Percentiles rank a stretch among this genome's conserved stretches.
Conservation (phyloP, 2,113 vertebrate genomes). For the Baryphthengus martii region DNA sequence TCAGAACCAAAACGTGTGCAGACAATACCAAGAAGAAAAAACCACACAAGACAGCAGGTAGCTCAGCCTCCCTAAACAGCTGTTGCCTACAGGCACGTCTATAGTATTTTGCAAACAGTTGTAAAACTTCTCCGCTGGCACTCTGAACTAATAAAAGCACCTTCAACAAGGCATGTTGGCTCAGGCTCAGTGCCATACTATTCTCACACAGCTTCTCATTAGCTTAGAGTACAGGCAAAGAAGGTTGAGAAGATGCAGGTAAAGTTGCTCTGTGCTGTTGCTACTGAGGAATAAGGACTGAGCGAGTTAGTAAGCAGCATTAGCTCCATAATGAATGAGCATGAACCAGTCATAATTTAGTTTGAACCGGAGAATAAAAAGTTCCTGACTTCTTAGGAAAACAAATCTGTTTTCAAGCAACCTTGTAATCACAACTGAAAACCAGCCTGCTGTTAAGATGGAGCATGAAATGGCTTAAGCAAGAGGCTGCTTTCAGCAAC, state of each 20-base stretch:
- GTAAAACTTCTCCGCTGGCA: not conserved
- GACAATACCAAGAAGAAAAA: not conserved
- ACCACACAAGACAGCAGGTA: not conserved
- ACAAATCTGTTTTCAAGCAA: not conserved
- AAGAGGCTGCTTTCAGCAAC: not conserved
- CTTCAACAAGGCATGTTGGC: not conserved
- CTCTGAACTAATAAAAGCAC: not conserved
- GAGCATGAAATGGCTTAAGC: not conserved
- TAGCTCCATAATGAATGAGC: not conserved
- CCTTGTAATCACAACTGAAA: not conserved
- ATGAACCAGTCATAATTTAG: not conserved
- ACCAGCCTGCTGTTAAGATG: not conserved
- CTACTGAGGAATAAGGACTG: not conserved
- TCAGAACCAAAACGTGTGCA: not conserved
- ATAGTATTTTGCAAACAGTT: not conserved
- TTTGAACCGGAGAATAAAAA: not conserved
- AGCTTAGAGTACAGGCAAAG: not conserved
- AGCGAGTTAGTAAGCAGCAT: not conserved
- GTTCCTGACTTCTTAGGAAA: not conserved
- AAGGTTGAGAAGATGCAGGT: not conserved
- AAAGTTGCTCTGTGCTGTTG: not conserved
- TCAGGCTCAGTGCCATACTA: not conserved
- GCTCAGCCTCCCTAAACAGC: not conserved
- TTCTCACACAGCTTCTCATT: fast-evolving
- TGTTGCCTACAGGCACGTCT: not conserved